phyloP scores from a whole-genome alignment of 2,113 vertebrate genomes.

The Malurus melanocephalus region DNA sequence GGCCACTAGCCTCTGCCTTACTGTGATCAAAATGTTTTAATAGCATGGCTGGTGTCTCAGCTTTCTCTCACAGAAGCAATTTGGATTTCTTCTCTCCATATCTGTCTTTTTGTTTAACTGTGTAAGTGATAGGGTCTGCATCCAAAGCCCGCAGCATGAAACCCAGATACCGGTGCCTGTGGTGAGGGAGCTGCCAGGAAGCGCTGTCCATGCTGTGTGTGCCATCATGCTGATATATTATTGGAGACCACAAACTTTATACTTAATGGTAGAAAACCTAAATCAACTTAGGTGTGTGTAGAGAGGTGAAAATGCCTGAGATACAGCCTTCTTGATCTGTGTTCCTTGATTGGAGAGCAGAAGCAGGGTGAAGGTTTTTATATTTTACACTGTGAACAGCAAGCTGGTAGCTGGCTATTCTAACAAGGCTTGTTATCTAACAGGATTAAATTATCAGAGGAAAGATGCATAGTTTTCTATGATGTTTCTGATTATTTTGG shows the following conservation, averaged over 20 bases:
- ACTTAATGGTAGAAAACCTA: not conserved
- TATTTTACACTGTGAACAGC: conserved; percentile 30
- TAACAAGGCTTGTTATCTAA: not conserved
- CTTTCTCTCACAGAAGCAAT: not conserved
- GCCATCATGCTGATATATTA: rapidly evolving
- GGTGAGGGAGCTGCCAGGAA: not conserved
- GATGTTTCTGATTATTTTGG: conserved; percentile 47
- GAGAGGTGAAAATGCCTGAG: not conserved
- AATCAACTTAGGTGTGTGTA: not conserved
- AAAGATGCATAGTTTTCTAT: conserved; percentile 35
- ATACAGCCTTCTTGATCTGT: not conserved
- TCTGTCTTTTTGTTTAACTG: not conserved
- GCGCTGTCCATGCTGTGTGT: rapidly evolving
- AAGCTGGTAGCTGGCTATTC: conserved; percentile 2
- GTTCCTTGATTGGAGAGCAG: not conserved
- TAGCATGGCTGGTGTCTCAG: not conserved
- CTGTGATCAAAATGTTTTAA: not conserved
- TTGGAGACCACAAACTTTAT: not conserved
- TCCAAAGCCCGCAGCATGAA: not conserved
- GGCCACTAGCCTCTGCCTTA: conserved; percentile 18
- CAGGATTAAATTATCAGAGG: not conserved
- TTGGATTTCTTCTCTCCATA: not conserved
- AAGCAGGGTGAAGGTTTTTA: not conserved
- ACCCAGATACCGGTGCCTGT: not conserved
- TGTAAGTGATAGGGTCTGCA: not conserved